Percentiles rank a stretch among this genome's conserved stretches.
These are phyloP conservation scores for Archips crataeganus DNA, from an alignment of 2,888 invertebrate species.

Conservation along the genomic window DNA sequence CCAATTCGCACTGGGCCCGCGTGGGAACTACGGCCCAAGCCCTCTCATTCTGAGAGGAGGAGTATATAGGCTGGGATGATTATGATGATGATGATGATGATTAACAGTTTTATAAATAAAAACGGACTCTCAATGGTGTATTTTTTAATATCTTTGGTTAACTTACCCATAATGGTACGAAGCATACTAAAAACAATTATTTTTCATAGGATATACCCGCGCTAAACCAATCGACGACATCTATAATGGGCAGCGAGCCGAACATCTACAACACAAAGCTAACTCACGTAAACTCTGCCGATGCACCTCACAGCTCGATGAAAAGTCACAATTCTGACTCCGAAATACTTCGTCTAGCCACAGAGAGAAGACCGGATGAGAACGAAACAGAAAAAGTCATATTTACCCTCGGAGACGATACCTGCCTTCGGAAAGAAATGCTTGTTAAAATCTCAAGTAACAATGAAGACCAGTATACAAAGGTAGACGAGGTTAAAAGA, in stretches of 20 bases:
- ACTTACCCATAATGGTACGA: not conserved
- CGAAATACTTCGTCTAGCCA: constrained; percentile 64
- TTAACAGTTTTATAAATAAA: no score
- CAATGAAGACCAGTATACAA: constrained; percentile 64
- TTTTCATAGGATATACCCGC: constrained; percentile 66
- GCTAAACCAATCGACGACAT: constrained; percentile 74
- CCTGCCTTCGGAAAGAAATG: constrained; percentile 52
- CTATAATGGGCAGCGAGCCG: constrained; percentile 82
- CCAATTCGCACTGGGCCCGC: no score
- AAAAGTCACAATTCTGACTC: constrained; percentile 75
- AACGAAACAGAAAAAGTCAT: constrained; percentile 59
- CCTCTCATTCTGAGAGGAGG: no score
- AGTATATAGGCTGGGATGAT: no score
- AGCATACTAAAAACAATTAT: constrained; percentile 23
- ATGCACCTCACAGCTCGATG: constrained; percentile 49
- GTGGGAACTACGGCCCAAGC: no score
- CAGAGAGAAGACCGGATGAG: constrained; percentile 41
- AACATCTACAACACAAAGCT: constrained; percentile 77
- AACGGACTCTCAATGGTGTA: no score
- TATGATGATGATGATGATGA: no score
- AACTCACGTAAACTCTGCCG: constrained; percentile 50
- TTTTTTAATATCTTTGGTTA: not conserved
- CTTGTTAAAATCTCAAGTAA: constrained; percentile 74
- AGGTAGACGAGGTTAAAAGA: constrained; percentile 64
- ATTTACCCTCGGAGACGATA: constrained; percentile 73